Percentiles rank a stretch among this genome's conserved stretches.
phyloP scores from a whole-genome alignment of 1,140 invertebrate species.

The Arctopsyche grandis region DNA sequence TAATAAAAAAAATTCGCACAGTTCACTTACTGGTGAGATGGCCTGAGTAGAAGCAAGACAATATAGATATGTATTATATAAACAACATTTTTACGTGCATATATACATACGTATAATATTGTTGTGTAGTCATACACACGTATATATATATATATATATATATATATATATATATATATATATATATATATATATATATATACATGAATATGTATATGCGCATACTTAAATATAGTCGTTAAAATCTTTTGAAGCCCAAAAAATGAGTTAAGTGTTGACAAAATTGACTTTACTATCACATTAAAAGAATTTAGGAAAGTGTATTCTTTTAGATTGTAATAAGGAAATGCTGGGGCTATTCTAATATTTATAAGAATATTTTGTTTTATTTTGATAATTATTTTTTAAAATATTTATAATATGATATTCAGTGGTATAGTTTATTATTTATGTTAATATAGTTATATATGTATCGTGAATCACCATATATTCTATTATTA shows the following conservation, averaged over 20 bases:
- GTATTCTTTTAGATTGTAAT: conserved; percentile 14
- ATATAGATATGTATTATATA: conserved; percentile 52
- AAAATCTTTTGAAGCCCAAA: conserved; percentile 35
- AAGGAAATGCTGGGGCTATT: neutral
- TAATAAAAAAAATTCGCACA: conserved; percentile 47
- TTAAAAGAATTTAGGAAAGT: conserved; percentile 16
- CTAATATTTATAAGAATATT: conserved; percentile 17
- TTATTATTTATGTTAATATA: conserved; percentile 11
- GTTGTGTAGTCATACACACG: neutral
- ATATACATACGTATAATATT: conserved; percentile 4
- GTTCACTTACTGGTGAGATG: conserved; percentile 42
- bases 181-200: conserved; percentile 16
- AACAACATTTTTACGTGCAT: conserved; percentile 22
- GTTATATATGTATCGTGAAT: neutral
- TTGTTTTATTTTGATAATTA: conserved; percentile 33
- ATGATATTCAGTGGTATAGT: conserved; percentile 31
- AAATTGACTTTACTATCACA: conserved; percentile 30
- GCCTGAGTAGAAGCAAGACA: conserved; percentile 54
- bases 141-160: conserved; percentile 37
- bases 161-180: conserved; percentile 45
- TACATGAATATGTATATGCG: conserved; percentile 41
- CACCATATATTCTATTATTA: neutral
- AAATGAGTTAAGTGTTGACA: conserved; percentile 10
- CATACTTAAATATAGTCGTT: conserved; percentile 48
- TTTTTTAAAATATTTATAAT: conserved; percentile 32